Base-by-base conservation (phyloP, 92 coral and sea anemone species). In the Porites lobata region DNA sequence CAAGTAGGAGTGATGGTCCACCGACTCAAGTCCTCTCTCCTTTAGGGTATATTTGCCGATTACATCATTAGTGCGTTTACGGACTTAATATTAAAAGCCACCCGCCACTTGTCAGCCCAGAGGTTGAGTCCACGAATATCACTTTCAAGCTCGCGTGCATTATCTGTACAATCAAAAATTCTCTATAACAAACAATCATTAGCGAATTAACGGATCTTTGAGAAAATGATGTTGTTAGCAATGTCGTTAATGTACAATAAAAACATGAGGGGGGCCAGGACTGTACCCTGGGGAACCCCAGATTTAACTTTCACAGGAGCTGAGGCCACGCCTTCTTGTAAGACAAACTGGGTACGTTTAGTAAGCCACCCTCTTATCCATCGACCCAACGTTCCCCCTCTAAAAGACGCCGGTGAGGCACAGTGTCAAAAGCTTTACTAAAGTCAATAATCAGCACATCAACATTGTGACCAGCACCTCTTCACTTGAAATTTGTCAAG, bases 261-360 rank as follows among this genome's bases (percentile, higher is more conserved):
- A 53, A 76, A 76, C 66, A 76, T 9, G 6, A 51, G 61, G 7
- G 64, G 80, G 10, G 19, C 62, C 63, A 74, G 32, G 4, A 74
- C 78, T 38, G 78, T 50, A n/a, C 78, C 78, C 43, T 32, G 76
- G 64, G 80, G 80, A 9, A 75, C 80, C 29, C 63, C 64, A 47
- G 80, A 75, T 21, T 20, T 52, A 43, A 75, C 64, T 22, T 26
- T 26, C 47, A 53, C 50, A 59, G 62, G 63, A 15, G 63, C 17
- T 76, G 66, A 76, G 62, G 38, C 43, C 20, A 47, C 9, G 6
- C 80, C 80, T 53, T 76, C 66, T 20, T 10, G 43, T 18, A 59
- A 7, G 20, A 50, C 64, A 9, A 8, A 8, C 8, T 7, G 62
- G 18, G 80, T 53, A 11, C 47, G 80, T 22, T 76, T 8, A 22